A percentile compares a stretch with the other conserved stretches of the same genome.
These are phyloP conservation scores for Hyles euphorbiae DNA, from an alignment of 1,140 invertebrate species.

Conservation along the genomic window DNA sequence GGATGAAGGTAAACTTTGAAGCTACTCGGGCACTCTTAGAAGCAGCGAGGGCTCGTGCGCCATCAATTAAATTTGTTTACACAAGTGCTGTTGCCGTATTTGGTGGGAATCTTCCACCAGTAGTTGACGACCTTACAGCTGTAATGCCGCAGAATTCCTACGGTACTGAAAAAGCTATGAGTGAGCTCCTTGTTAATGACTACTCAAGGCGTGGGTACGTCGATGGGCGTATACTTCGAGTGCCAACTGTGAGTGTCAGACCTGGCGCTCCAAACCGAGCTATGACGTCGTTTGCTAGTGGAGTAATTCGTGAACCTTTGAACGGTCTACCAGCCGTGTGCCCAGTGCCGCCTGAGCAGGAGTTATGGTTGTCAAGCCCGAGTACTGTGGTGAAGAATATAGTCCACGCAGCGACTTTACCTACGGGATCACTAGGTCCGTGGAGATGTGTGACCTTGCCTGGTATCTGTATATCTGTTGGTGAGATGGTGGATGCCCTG, in stretches of 20 bases:
- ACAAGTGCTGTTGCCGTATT: slow-evolving; percentile 51
- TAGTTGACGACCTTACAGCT: slow-evolving; percentile 38
- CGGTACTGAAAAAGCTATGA: slow-evolving; percentile 53
- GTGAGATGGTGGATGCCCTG: slow-evolving; percentile 14
- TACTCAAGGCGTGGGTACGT: slow-evolving; percentile 49
- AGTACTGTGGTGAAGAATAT: slow-evolving; percentile 16
- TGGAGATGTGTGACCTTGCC: slow-evolving; percentile 17
- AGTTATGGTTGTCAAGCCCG: slow-evolving; percentile 52
- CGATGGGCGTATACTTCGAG: slow-evolving; percentile 40
- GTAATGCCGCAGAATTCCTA: slow-evolving; percentile 55
- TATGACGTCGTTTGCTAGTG: slow-evolving; percentile 57
- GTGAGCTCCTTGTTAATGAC: slow-evolving; percentile 54
- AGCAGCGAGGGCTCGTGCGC: slow-evolving; percentile 27
- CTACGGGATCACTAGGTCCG: slow-evolving; percentile 6
- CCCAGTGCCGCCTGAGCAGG: slow-evolving; percentile 36
- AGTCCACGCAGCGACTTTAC: slow-evolving; percentile 14
- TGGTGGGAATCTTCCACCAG: slow-evolving; percentile 45
- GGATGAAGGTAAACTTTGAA: slow-evolving; percentile 55
- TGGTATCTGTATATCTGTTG: slow-evolving; percentile 13
- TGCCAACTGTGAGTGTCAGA: slow-evolving; percentile 56
- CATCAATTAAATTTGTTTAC: slow-evolving; percentile 42
- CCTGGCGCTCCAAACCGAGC: slow-evolving; percentile 47
- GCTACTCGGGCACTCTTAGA: slow-evolving; percentile 48
- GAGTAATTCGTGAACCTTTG: slow-evolving; percentile 55
- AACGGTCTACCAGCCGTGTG: slow-evolving; percentile 31